Conservation (phyloP, 92 coral and sea anemone species). For the Porites lobata region DNA sequence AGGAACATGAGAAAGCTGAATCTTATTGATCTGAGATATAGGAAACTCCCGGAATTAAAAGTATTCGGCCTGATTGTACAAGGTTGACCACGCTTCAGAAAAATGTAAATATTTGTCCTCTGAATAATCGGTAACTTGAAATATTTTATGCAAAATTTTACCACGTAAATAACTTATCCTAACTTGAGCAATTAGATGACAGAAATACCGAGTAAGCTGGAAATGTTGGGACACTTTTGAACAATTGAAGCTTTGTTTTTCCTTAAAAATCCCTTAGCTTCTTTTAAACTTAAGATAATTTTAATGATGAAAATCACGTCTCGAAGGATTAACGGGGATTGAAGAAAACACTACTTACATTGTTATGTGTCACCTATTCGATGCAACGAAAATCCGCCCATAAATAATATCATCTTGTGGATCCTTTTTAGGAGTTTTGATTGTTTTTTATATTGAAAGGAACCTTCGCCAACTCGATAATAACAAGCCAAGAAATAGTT, state of each 20-base stretch:
- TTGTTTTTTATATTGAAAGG: background rate
- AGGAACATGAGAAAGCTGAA: background rate
- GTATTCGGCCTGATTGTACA: background rate
- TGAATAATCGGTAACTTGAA: constrained; percentile 4
- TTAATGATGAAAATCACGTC: background rate
- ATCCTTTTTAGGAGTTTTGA: background rate
- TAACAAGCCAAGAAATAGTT: too few relatives aligned
- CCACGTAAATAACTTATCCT: background rate
- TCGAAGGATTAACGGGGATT: background rate
- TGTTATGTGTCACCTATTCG: background rate
- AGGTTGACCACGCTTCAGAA: background rate
- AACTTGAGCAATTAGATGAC: background rate
- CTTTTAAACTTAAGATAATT: background rate
- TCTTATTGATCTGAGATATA: too few relatives aligned
- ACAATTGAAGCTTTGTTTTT: background rate
- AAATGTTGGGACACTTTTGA: background rate
- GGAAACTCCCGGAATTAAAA: constrained; percentile 16
- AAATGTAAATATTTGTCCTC: constrained; percentile 8
- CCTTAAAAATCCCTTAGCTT: background rate
- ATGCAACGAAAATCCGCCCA: background rate
- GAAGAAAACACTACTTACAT: background rate
- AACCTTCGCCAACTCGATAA: background rate
- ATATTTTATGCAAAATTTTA: constrained; percentile 7
- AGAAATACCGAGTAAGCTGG: background rate
- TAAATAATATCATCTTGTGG: background rate